Evolutionary conservation across 2,113 vertebrate genomes (phyloP), one percentile per base, ranked within the genome.

Genomic region (Crotalus viridis): DNA sequence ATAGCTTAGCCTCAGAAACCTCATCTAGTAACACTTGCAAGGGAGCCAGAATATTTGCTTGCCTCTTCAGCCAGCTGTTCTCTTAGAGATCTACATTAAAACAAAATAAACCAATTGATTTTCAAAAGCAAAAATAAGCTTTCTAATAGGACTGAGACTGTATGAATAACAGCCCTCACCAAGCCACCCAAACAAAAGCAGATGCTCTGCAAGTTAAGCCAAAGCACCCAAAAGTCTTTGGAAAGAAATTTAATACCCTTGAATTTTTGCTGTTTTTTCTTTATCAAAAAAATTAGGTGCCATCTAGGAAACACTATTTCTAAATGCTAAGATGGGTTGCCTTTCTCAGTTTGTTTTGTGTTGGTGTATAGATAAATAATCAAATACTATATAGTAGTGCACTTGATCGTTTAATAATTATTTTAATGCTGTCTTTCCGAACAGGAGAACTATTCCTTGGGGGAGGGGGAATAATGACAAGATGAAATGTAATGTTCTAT

Each of bases 321-420:
- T 69, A 21, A 89, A 89, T 57, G 56, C 22, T 22, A 90, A 64
- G 28, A 90, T 54, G 48, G 33, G 85, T 22, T 92, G 33, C 21
- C 57, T 64, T 12, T n/a, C 87, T 88, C 13, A 8, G 6, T 33
- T 81, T 56, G 69, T 48, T 51, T 33, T 52, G 93, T 93, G 93
- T 94, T 90, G 92, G 90, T 93, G 91, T 91, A 22, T 88, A 2
- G 89, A 88, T 88, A 91, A 0, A 33, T 55, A 87, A 46, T 7
- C 74, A 55, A 28, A 43, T 10, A 89, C 10, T 2, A 26, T 8
- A 55, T 91, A 48, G 54, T 48, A 61, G 13, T 28, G 39, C 10
- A 33, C 5, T 10, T 10, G 91, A 90, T 87, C 39, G n/a, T 54
- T 7, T 7, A 28, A 59, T 52, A 21, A n/a, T 69, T 74, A 13